Conservation (phyloP, 2,888 invertebrate species). For the Hipparchia sbordonii region DNA sequence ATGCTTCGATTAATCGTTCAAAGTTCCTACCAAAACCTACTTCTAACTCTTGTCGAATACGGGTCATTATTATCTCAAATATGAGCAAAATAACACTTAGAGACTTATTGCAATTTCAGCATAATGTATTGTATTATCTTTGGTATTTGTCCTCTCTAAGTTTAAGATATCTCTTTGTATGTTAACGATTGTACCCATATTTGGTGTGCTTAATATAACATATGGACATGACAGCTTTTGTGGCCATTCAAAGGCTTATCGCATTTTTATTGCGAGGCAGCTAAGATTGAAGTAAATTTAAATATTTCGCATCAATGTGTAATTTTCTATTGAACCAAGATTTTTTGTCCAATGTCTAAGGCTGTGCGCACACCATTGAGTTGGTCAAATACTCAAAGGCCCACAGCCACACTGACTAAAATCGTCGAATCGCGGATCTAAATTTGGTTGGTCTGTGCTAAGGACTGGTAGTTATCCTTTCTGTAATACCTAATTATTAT, state of each 20-base stretch:
- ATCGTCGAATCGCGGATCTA: background rate
- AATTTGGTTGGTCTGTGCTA: no score
- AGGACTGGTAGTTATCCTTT: no score
- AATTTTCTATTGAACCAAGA: background rate
- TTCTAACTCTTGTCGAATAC: no score
- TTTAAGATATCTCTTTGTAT: constrained; percentile 15
- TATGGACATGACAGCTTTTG: constrained; percentile 14
- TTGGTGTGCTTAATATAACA: constrained; percentile 21
- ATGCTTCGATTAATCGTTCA: background rate
- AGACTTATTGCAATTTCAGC: no score
- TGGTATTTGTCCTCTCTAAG: background rate
- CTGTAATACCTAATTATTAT: no score
- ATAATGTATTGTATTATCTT: no score
- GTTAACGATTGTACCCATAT: constrained; percentile 16
- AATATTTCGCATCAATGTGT: constrained; percentile 12
- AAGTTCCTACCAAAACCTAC: no score
- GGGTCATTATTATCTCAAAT: no score
- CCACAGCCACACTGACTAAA: no score
- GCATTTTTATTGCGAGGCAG: constrained; percentile 6
- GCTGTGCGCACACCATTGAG: background rate
- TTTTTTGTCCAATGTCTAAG: background rate
- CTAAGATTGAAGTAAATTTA: constrained; percentile 4
- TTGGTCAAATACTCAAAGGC: no score
- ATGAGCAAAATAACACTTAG: no score
- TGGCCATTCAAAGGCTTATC: constrained; percentile 18